Base-by-base conservation (phyloP, 2,113 vertebrate genomes). In the Cynopterus brachyotis region DNA sequence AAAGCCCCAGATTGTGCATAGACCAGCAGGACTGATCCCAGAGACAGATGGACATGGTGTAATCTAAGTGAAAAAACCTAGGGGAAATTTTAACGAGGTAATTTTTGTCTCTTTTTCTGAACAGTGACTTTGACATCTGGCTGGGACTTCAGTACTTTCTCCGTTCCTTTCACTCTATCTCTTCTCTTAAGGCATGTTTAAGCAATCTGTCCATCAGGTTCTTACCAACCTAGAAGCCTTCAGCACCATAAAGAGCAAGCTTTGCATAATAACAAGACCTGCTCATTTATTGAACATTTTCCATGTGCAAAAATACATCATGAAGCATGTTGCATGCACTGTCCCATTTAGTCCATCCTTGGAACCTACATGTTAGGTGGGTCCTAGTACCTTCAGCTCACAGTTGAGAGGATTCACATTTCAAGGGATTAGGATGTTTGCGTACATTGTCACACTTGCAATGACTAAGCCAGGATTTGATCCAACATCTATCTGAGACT, bases 31-130 rank as follows among this genome's bases (percentile, higher is more conserved):
- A 79, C n/a, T 26, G 6, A 35, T 92, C 73, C 80, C 22, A 17
- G 45, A 94, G 86, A 90, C 83, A 92, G 95, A 92, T 92, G 90
- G 92, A 80, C 70, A 32, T 32, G 50, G 57, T 82, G 3, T 80
- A 60, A 93, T 60, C 37, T 40, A 32, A 76, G 92, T 78, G 80
- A 72, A 83, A 72, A 72, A 64, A n/a, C 75, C 30, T 22, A 73
- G 16, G 35, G 66, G 47, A 16, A 17, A 6, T 90, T 95, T 95
- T 57, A 84, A 42, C n/a, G 83, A 73, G 87, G 90, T 75, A 69
- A 60, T 66, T 84, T 78, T 50, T n/a, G 20, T 69, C 75, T 87
- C 37, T 19, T 75, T 82, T 89, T 84, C 70, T 92, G 64, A 60
- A 50, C 53, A 88, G 75, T 10, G 5, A 24, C 42, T 84, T 42